phyloP scores from a whole-genome alignment of 92 coral and sea anemone genomes.

The Virgularia gustaviana region DNA sequence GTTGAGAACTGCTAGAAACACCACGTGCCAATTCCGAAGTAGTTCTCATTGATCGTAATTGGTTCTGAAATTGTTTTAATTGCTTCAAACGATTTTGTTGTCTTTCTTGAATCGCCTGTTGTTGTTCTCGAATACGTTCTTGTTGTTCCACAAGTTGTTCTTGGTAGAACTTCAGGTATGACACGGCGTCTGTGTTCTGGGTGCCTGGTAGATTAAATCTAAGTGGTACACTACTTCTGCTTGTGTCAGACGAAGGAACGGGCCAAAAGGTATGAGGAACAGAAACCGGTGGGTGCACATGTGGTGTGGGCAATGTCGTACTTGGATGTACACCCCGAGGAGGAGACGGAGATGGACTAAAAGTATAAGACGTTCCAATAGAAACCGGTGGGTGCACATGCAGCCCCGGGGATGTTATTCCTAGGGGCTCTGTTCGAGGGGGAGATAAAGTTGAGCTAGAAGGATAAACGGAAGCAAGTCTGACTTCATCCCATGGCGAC shows the following conservation, averaged over 20 bases:
- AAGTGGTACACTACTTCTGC: neutral
- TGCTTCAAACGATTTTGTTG: slow-evolving; percentile 60
- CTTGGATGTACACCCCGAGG: too few relatives aligned
- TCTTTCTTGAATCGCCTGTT: slow-evolving; percentile 57
- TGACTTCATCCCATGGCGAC: too few relatives aligned
- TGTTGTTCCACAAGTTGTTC: slow-evolving; percentile 74
- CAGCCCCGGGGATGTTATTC: too few relatives aligned
- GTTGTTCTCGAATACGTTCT: slow-evolving; percentile 61
- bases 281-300: neutral
- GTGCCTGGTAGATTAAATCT: slow-evolving; percentile 7
- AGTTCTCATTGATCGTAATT: slow-evolving; percentile 6
- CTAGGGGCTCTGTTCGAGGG: too few relatives aligned
- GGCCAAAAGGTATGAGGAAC: slow-evolving; percentile 1
- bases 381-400: too few relatives aligned
- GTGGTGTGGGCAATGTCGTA: neutral
- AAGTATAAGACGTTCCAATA: too few relatives aligned
- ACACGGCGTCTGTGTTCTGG: slow-evolving; percentile 14
- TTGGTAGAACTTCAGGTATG: slow-evolving; percentile 66
- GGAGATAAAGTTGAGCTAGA: too few relatives aligned
- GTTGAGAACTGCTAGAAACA: neutral
- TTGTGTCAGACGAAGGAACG: neutral
- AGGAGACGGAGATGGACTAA: too few relatives aligned
- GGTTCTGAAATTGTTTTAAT: slow-evolving; percentile 50
- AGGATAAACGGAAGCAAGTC: too few relatives aligned
- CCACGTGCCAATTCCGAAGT: neutral